phyloP scores from a whole-genome alignment of 2,888 invertebrate genomes.

The Apocheima hispidaria region DNA sequence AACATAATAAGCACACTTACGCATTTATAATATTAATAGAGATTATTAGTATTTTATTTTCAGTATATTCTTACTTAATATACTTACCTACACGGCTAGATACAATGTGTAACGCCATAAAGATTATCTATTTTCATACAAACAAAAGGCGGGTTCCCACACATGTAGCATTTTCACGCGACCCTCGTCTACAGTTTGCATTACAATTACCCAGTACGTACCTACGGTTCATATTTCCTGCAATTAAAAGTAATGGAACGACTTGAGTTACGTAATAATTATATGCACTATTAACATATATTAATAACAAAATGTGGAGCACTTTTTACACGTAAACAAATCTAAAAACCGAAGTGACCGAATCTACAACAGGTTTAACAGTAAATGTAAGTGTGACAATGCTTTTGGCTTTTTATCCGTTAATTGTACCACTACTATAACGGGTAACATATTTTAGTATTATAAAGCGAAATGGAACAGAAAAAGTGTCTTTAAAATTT shows the following conservation, averaged over 20 bases:
- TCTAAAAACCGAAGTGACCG: background rate
- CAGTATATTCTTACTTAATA: background rate
- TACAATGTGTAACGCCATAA: constrained; percentile 1
- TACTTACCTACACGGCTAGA: background rate
- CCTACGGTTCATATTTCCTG: constrained; percentile 25
- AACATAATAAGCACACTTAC: no score
- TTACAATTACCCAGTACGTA: constrained; percentile 25
- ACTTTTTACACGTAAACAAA: constrained; percentile 14
- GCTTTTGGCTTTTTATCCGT: constrained; percentile 8
- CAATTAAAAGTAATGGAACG: constrained; percentile 26
- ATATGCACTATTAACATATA: no score
- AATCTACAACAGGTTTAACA: constrained; percentile 1
- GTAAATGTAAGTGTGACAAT: constrained; percentile 14
- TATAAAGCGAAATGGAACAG: constrained; percentile 2
- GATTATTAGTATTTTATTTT: background rate
- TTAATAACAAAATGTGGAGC: constrained; percentile 1
- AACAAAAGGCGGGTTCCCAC: constrained; percentile 28
- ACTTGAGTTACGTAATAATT: constrained; percentile 22
- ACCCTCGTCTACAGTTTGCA: constrained; percentile 24
- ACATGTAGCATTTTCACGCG: constrained; percentile 22
- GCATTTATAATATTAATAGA: background rate
- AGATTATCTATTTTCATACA: constrained; percentile 24
- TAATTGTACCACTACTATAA: constrained; percentile 14
- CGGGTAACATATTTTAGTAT: background rate
- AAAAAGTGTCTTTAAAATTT: no score